A percentile compares a stretch with the other conserved stretches of the same genome.
These are phyloP conservation scores for Nyctalus aviator DNA, from an alignment of 2,797 vertebrate genomes.

Conservation along the genomic window DNA sequence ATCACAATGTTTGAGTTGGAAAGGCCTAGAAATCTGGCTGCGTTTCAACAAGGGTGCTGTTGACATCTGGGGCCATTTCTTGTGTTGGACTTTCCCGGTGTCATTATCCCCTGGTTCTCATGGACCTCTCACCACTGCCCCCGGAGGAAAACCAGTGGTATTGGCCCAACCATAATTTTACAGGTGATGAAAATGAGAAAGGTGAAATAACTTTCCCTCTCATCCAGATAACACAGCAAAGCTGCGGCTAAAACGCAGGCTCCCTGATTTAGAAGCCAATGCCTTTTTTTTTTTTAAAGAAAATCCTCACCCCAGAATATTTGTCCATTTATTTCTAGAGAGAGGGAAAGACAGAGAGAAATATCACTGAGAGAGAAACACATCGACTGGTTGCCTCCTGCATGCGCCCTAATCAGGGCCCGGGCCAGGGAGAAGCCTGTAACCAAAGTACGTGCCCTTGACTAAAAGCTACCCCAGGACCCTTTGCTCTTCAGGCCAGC, in stretches of 20 bases:
- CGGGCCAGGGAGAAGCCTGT: no score
- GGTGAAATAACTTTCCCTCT: neutral
- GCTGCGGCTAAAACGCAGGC: neutral
- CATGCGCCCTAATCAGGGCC: no score
- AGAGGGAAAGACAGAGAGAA: no score
- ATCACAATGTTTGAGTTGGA: neutral
- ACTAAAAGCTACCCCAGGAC: no score
- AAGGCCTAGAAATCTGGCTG: neutral
- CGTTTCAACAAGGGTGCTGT: neutral
- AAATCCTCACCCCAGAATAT: no score
- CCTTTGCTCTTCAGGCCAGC: no score
- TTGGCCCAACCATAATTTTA: neutral
- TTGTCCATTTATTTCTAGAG: no score
- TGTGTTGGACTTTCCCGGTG: neutral
- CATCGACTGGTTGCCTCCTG: no score
- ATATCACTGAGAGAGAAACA: no score
- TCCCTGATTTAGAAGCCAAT: neutral
- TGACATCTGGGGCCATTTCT: neutral
- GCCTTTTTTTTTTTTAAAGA: no score
- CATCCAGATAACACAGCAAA: neutral
- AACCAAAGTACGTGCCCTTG: no score
- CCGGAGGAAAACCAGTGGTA: neutral
- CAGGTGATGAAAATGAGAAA: neutral
- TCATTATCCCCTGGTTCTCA: neutral
- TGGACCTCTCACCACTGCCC: neutral